These are phyloP conservation scores for Oppia nitens DNA, from an alignment of 1,140 invertebrate species.

Conservation along the genomic window DNA sequence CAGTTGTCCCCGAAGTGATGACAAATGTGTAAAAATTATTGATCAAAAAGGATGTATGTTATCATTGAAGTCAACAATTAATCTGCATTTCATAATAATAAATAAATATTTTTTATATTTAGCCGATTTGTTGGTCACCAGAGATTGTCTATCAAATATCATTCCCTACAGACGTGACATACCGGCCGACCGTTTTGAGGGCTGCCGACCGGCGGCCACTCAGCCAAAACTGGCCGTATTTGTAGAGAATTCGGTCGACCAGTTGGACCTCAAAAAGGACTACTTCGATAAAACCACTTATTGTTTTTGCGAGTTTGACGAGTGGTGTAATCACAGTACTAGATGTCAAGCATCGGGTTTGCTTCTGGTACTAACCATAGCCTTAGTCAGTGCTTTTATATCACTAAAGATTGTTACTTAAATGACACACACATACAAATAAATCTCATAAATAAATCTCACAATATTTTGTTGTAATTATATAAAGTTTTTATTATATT, in stretches of 20 bases:
- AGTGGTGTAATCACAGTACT: constrained; percentile 53
- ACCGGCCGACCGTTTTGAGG: constrained; percentile 79
- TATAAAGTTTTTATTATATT: too few species aligned
- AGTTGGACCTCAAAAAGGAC: constrained; percentile 64
- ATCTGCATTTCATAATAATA: not conserved
- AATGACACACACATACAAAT: too few species aligned
- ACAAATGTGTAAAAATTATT: constrained; percentile 77
- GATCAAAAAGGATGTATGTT: constrained; percentile 61
- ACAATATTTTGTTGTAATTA: too few species aligned
- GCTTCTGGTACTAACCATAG: not conserved
- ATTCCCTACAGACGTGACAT: constrained; percentile 59
- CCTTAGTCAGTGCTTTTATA: not conserved
- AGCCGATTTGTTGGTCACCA: constrained; percentile 60
- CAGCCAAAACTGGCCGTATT: constrained; percentile 65
- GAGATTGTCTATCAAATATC: constrained; percentile 66
- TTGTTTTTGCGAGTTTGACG: constrained; percentile 79
- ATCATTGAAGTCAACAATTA: too few species aligned
- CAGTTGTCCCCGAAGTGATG: constrained; percentile 58
- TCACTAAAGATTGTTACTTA: not conserved
- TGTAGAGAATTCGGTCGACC: constrained; percentile 67
- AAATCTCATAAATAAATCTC: too few species aligned
- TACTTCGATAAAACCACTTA: constrained; percentile 65
- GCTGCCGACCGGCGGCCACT: constrained; percentile 57
- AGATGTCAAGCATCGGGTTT: not conserved
- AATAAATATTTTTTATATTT: constrained; percentile 25